Evolutionary conservation across 1,140 invertebrate genomes (phyloP).

Genomic region (Hermetia illucens): DNA sequence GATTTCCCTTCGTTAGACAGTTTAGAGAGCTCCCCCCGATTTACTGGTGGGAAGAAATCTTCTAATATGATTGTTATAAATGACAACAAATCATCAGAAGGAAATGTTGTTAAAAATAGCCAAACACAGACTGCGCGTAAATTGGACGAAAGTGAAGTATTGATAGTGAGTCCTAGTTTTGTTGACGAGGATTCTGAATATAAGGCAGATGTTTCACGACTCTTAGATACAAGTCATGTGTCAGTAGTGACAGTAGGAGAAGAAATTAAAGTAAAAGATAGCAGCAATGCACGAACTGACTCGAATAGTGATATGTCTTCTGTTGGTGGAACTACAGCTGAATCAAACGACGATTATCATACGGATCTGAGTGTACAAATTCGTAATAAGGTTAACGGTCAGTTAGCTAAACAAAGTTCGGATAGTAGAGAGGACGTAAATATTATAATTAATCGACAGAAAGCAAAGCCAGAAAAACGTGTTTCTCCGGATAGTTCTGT

Average conservation of each 20-base stretch:
- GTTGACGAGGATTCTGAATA: constrained; percentile 25
- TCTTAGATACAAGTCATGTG: constrained; percentile 66
- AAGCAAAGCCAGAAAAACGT: constrained; percentile 14
- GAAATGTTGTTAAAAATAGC: not conserved
- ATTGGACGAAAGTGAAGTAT: constrained; percentile 66
- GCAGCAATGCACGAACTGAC: constrained; percentile 25
- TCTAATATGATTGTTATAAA: constrained; percentile 29
- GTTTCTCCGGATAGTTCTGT: constrained; percentile 23
- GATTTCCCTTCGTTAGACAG: constrained; percentile 59
- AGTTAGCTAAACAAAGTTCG: constrained; percentile 10
- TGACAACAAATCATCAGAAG: constrained; percentile 16
- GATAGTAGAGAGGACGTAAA: constrained; percentile 20
- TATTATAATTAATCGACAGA: constrained; percentile 24
- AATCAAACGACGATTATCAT: not conserved
- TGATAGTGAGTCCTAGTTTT: constrained; percentile 54
- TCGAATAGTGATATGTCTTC: constrained; percentile 30
- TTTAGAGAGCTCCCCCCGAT: constrained; percentile 44
- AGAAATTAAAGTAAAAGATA: constrained; percentile 58
- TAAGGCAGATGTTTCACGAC: constrained; percentile 18
- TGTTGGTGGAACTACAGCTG: constrained; percentile 3
- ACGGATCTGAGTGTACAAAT: constrained; percentile 8
- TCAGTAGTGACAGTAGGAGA: constrained; percentile 81
- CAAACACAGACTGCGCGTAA: constrained; percentile 29
- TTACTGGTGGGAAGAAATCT: constrained; percentile 16
- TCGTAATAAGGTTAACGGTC: constrained; percentile 21